Conservation (phyloP, 2,888 invertebrate species). For the Aspidiotus rigidus region DNA sequence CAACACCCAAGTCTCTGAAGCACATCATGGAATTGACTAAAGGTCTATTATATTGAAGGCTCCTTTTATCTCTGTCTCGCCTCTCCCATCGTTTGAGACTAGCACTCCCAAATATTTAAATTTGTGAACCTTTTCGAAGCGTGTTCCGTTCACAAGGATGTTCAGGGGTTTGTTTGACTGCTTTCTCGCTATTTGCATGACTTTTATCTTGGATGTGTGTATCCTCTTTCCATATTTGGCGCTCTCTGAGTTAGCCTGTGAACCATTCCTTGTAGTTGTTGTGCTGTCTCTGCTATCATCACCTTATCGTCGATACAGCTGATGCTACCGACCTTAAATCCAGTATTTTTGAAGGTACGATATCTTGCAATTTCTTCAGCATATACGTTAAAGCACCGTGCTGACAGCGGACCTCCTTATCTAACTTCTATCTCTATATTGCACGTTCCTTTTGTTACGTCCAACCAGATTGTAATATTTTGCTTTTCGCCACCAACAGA, state of each 20-base stretch:
- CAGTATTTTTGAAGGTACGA: too few species aligned
- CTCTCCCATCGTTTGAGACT: background rate
- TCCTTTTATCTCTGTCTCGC: background rate
- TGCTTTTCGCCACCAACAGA: too few species aligned
- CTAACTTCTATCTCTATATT: too few species aligned
- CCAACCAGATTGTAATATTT: too few species aligned
- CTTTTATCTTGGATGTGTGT: background rate
- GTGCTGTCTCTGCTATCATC: background rate
- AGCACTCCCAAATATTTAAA: background rate
- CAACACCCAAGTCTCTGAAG: background rate
- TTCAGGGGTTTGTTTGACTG: background rate
- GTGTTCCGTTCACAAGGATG: background rate
- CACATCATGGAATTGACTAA: background rate
- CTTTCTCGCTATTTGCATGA: background rate
- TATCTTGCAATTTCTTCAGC: too few species aligned
- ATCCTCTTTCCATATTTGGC: background rate
- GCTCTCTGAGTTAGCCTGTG: background rate
- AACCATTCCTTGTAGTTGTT: conserved; percentile 6
- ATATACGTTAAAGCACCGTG: too few species aligned
- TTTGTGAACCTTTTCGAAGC: background rate
- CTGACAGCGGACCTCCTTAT: too few species aligned
- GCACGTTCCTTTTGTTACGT: too few species aligned
- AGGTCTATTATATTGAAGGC: too few species aligned
- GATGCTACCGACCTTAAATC: background rate
- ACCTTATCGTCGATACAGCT: conserved; percentile 3